phyloP scores from a whole-genome alignment of 2,888 invertebrate species.

The Allacma fusca region DNA sequence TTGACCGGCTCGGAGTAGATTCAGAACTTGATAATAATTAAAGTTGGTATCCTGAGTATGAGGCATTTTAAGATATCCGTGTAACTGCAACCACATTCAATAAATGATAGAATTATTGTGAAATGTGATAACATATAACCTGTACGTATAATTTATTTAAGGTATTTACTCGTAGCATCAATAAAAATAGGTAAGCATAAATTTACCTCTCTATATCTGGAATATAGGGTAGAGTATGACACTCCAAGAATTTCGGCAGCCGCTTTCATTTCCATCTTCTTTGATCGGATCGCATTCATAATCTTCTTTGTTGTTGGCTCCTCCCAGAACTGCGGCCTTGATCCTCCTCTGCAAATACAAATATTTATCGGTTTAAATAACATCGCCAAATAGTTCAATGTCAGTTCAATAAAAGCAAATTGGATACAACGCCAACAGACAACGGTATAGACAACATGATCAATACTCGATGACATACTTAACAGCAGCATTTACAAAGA shows the following conservation, averaged over 20 bases:
- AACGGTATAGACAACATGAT: too few species aligned
- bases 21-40: constrained; percentile 61
- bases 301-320: constrained; percentile 87
- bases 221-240: constrained; percentile 89
- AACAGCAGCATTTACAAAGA: too few species aligned
- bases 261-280: constrained; percentile 92
- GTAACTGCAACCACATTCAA: constrained; percentile 53
- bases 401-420: too few species aligned
- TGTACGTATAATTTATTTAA: too few species aligned
- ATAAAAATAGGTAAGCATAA: too few species aligned
- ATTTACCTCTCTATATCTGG: constrained; percentile 83
- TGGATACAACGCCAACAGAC: too few species aligned
- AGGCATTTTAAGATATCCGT: constrained; percentile 62
- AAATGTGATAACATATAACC: too few species aligned
- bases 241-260: constrained; percentile 89
- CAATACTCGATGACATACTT: too few species aligned
- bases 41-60: constrained; percentile 61
- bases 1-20: constrained; percentile 64
- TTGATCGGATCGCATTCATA: constrained; percentile 88
- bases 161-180: too few species aligned
- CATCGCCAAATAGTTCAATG: too few species aligned
- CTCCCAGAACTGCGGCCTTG: constrained; percentile 92
- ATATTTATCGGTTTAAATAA: too few species aligned
- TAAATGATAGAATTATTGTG: too few species aligned
- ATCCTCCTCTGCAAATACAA: constrained; percentile 67